A percentile compares a stretch with the other conserved stretches of the same genome.
phyloP scores from a whole-genome alignment of 2,113 vertebrate genomes.

The Bathybates hornii region DNA sequence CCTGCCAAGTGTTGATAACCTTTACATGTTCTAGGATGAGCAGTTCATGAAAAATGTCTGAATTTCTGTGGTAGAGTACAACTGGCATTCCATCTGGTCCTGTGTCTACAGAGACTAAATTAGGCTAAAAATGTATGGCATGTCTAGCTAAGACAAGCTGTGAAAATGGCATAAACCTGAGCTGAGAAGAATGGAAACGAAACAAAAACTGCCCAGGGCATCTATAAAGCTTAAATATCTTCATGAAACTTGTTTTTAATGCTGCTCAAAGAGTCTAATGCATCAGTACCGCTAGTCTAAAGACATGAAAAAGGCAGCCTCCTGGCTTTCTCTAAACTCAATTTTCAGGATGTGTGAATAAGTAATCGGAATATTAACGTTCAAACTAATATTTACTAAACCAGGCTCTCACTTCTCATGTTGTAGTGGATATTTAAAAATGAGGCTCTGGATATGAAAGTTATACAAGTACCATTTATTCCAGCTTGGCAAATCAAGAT shows the following conservation, averaged over 20 bases:
- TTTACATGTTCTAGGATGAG: neutral
- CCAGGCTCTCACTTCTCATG: neutral
- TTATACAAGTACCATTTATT: conserved; percentile 39
- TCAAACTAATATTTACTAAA: conserved; percentile 16
- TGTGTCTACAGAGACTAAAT: neutral
- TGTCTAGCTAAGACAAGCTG: neutral
- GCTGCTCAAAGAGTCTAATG: neutral
- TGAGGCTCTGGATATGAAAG: neutral
- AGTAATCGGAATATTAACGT: neutral
- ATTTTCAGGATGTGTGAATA: neutral
- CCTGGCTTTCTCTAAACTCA: neutral
- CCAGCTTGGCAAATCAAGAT: neutral
- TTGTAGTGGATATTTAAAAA: conserved; percentile 11
- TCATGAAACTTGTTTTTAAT: neutral
- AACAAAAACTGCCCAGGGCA: neutral
- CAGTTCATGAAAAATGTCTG: neutral
- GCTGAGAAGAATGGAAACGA: neutral
- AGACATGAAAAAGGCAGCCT: conserved; percentile 9
- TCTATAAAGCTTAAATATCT: neutral
- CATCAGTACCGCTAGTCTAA: conserved; percentile 9
- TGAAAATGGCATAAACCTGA: neutral
- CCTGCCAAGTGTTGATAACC: neutral
- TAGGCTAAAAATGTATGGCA: neutral
- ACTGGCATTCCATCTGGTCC: neutral
- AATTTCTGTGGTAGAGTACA: neutral